These are phyloP conservation scores for Trichonephila clavata DNA, from an alignment of 1,140 invertebrate species.

Conservation along the genomic window DNA sequence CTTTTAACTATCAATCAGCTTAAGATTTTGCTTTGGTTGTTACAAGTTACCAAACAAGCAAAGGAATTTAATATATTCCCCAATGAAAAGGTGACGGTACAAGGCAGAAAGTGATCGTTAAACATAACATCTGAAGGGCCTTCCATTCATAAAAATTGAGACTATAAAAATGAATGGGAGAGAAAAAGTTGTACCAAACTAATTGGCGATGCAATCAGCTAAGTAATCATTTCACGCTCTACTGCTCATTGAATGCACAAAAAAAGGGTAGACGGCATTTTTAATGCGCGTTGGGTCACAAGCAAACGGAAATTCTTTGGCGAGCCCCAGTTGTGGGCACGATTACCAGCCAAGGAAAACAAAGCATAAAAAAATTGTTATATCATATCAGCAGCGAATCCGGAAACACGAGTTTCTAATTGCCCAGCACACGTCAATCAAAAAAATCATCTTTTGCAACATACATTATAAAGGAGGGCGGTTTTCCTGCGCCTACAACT, in stretches of 20 bases:
- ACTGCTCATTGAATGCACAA: neutral
- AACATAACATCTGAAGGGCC: neutral
- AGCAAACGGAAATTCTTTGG: conserved; percentile 16
- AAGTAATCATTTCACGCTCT: conserved; percentile 1
- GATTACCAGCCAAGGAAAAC: neutral
- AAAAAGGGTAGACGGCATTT: neutral
- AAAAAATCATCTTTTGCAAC: neutral
- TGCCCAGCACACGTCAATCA: neutral
- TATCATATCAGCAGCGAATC: neutral
- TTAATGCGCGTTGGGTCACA: neutral
- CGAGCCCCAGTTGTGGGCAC: neutral
- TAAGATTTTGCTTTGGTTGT: neutral
- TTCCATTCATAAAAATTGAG: neutral
- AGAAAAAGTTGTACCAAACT: neutral
- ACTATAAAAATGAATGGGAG: neutral
- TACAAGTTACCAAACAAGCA: neutral
- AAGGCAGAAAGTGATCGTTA: neutral
- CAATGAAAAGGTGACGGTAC: neutral
- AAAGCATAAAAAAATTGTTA: neutral
- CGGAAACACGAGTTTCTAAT: neutral
- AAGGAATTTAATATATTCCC: neutral
- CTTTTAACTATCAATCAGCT: too few species aligned
- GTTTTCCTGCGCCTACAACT: too few species aligned
- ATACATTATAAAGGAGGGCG: neutral
- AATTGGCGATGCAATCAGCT: neutral